Evolutionary conservation across 2,113 vertebrate genomes (phyloP).

Genomic region (Heterocephalus glaber): DNA sequence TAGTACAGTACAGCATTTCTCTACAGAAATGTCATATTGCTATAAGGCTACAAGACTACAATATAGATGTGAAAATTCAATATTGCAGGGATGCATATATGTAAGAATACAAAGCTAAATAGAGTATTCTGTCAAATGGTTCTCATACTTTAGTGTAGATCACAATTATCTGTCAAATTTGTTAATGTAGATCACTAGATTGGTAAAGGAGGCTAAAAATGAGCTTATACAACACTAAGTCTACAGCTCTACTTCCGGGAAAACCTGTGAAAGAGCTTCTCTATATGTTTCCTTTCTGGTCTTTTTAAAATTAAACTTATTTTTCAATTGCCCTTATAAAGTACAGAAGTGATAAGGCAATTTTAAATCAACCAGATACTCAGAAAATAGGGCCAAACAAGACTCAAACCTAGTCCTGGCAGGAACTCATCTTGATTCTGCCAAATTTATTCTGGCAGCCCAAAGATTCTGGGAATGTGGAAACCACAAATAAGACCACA

Average conservation of each 20-base stretch:
- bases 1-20: not conserved
- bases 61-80: not conserved
- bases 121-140: not conserved
- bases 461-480: conserved; percentile 4
- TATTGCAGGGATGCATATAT: not conserved
- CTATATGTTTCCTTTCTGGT: not conserved
- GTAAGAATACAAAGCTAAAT: not conserved
- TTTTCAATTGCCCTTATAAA: not conserved
- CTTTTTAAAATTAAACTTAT: conserved; percentile 3
- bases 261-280: not conserved
- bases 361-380: conserved; percentile 33
- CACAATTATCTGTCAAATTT: not conserved
- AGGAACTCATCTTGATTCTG: not conserved
- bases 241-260: not conserved
- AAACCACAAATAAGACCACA: conserved; percentile 47
- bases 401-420: conserved; percentile 40
- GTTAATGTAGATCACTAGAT: not conserved
- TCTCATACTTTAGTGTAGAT: not conserved
- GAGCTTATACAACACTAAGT: not conserved
- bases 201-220: not conserved
- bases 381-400: conserved; percentile 48
- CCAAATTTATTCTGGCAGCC: conserved; percentile 69
- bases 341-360: not conserved
- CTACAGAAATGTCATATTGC: not conserved
- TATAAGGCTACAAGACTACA: not conserved